Evolutionary conservation across 2,113 vertebrate genomes (phyloP).

Genomic region (Penelope pileata): DNA sequence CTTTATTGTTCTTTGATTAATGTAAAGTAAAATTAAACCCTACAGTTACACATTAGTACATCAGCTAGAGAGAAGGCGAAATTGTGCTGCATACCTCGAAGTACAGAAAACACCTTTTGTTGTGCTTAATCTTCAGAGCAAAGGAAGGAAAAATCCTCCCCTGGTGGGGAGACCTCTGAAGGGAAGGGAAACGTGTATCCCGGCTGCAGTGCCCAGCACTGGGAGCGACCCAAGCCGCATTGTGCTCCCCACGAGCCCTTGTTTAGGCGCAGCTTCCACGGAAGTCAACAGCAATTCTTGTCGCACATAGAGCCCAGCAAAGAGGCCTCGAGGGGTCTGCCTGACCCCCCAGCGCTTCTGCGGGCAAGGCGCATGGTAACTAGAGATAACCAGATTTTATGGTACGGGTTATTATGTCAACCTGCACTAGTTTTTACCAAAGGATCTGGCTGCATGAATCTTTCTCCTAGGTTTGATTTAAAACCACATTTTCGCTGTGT

Average conservation of each 20-base stretch:
- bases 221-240: background rate
- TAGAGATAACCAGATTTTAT: background rate
- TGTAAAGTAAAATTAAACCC: constrained; percentile 77
- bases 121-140: constrained; percentile 38
- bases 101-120: constrained; percentile 61
- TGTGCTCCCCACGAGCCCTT: accelerated
- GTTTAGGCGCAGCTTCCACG: background rate
- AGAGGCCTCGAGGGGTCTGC: background rate
- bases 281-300: background rate
- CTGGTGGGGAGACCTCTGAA: background rate
- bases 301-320: background rate
- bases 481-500: background rate
- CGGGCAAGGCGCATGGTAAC: background rate
- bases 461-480: background rate
- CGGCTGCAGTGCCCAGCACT: background rate
- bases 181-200: background rate
- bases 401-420: accelerated
- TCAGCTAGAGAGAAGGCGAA: constrained; percentile 55
- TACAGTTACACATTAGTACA: constrained; percentile 74
- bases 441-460: background rate
- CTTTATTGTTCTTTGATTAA: constrained; percentile 80
- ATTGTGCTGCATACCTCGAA: background rate
- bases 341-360: background rate
- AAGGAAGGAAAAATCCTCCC: background rate
- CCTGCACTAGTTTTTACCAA: background rate